phyloP scores from a whole-genome alignment of 2,888 invertebrate genomes.

The Drosophila aldrichi region DNA sequence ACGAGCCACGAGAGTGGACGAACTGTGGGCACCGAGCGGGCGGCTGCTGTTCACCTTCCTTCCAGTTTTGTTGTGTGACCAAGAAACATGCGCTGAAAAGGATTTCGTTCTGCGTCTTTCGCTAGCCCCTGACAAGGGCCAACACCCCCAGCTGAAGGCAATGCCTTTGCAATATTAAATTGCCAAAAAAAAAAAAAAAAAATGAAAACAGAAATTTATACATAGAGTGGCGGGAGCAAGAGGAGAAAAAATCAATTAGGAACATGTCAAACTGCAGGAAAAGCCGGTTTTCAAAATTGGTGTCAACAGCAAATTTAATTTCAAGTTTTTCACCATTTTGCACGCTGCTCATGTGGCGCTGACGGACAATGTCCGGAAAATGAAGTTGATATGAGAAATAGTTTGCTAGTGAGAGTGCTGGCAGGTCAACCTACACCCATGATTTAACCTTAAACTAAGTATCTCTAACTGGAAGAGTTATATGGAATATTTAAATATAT shows the following conservation, averaged over 20 bases:
- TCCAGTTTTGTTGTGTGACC: slow-evolving; percentile 64
- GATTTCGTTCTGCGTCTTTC: slow-evolving; percentile 71
- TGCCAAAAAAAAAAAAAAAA: slow-evolving; percentile 73
- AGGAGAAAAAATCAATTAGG: slow-evolving; percentile 76
- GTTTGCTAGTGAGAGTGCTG: background rate
- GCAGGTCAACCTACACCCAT: background rate
- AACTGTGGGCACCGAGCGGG: slow-evolving; percentile 13
- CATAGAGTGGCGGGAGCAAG: slow-evolving; percentile 9
- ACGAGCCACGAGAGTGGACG: slow-evolving; percentile 37
- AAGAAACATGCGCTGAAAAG: slow-evolving; percentile 74
- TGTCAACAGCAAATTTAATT: slow-evolving; percentile 80
- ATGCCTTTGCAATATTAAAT: slow-evolving; percentile 80
- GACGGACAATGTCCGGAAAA: slow-evolving; percentile 43
- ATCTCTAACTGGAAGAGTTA: no score
- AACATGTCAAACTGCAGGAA: slow-evolving; percentile 80
- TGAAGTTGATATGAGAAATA: slow-evolving; percentile 32
- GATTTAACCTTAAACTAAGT: no score
- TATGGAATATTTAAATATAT: no score
- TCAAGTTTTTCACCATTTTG: slow-evolving; percentile 52
- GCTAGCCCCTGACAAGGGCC: slow-evolving; percentile 46
- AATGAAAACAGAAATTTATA: background rate
- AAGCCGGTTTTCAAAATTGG: slow-evolving; percentile 80
- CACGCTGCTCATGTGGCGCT: slow-evolving; percentile 29
- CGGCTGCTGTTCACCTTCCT: slow-evolving; percentile 43
- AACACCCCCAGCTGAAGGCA: slow-evolving; percentile 39